A percentile compares a stretch with the other conserved stretches of the same genome.
phyloP scores from a whole-genome alignment of 2,113 vertebrate genomes.

The Poecilia latipinna region DNA sequence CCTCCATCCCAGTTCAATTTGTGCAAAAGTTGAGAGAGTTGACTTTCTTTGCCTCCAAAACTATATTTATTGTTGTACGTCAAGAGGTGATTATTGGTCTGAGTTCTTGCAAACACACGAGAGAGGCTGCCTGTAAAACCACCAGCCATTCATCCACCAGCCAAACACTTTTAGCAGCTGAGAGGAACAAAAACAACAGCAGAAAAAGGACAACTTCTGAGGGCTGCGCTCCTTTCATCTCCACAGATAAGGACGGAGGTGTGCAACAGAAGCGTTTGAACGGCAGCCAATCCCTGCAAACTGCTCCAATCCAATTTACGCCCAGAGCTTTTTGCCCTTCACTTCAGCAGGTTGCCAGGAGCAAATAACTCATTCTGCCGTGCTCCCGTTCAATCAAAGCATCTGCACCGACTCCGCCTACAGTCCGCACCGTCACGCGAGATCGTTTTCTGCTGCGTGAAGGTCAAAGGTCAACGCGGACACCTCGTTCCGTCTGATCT shows the following conservation, averaged over 20 bases:
- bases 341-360: constrained; percentile 1
- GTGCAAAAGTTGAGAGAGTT: neutral
- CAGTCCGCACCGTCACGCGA: neutral
- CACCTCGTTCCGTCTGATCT: neutral
- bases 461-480: neutral
- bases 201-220: neutral
- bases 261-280: constrained; percentile 31
- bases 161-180: neutral
- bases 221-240: constrained; percentile 4
- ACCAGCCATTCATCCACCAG: constrained; percentile 44
- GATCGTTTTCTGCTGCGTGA: neutral
- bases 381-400: constrained; percentile 6
- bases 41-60: neutral
- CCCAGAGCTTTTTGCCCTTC: constrained; percentile 10
- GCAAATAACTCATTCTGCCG: neutral
- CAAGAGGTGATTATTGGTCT: constrained; percentile 12
- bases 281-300: constrained; percentile 12
- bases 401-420: neutral
- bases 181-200: constrained; percentile 25
- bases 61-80: constrained; percentile 2
- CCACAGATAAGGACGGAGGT: neutral
- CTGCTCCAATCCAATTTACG: constrained; percentile 7
- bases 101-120: constrained; percentile 8
- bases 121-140: constrained; percentile 1
- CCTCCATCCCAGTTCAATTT: neutral